Evolutionary conservation across 2,797 vertebrate species (phyloP).

Genomic region (Microctenopoma steveboyesi): DNA sequence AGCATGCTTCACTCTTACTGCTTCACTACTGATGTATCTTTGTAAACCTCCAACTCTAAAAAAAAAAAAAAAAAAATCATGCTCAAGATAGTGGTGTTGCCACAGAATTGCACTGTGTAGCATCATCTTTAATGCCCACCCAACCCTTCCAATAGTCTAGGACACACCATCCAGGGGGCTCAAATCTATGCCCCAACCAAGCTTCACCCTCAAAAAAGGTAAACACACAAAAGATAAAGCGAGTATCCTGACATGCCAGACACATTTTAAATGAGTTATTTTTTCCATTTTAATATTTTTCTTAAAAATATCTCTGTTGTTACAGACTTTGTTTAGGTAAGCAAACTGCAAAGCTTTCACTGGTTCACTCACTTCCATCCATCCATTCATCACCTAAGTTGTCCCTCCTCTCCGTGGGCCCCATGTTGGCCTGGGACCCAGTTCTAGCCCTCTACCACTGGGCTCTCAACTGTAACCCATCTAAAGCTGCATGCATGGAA

Average conservation of each 20-base stretch:
- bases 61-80: not conserved
- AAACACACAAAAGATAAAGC: conserved; percentile 75
- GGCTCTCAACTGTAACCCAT: conserved; percentile 72
- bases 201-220: conserved; percentile 68
- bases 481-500: conserved; percentile 97
- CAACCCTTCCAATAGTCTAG: conserved; percentile 41
- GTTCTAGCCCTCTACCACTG: conserved; percentile 56
- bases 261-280: conserved; percentile 73
- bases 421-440: conserved; percentile 46
- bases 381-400: conserved; percentile 40
- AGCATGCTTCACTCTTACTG: not conserved
- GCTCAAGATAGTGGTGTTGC: conserved; percentile 29
- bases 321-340: conserved; percentile 69
- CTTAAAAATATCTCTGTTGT: conserved; percentile 74
- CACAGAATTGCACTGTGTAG: conserved; percentile 55
- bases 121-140: conserved; percentile 53
- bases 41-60: not conserved
- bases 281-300: conserved; percentile 70
- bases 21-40: not conserved
- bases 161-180: conserved; percentile 47
- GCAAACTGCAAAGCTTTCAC: conserved; percentile 77
- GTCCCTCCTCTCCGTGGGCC: conserved; percentile 47
- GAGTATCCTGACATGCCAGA: conserved; percentile 73
- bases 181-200: conserved; percentile 42
- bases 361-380: conserved; percentile 60